Base-by-base conservation (phyloP, 2,113 vertebrate species). In the Jaculus jaculus region DNA sequence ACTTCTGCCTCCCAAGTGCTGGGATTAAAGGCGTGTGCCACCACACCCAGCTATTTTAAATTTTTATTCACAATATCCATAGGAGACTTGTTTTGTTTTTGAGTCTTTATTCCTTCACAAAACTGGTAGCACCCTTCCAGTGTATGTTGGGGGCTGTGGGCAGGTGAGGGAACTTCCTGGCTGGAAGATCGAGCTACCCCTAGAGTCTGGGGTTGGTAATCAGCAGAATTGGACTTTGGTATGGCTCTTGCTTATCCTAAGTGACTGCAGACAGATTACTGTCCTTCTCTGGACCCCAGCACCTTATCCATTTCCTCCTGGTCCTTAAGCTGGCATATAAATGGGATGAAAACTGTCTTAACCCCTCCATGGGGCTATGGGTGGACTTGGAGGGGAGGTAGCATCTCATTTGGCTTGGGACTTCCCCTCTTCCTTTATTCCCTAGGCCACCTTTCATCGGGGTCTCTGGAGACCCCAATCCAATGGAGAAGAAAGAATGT, bases 201-300 rank as follows among this genome's bases (percentile, higher is more conserved):
- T 9, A 0, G 0, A 39, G 82, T 26, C 18, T 24, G 20, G 20
- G 32, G 6, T 47, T 61, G 26, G 15, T 58, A 39, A 28, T 54
- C 5, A 51, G 60, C 12, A 42, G 28, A 2, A 11, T 66, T 39
- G 39, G 28, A 13, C 78, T 71, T 34, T 24, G 15, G 6, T 26
- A 42, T 7, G 77, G 37, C 63, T 77, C 23, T 71, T 34, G 9
- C 1, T 60, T 17, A 54, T 1, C 0, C 61, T 68, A 10, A 71
- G 73, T 13, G n/a, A 4, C 34, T 34, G 21, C 1, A 15, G 71
- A 34, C 34, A 88, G 21, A 28, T n/a, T 13, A 1, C 26, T 21
- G n/a, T 39, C 28, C 61, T 72, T 32, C 10, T 78, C 58, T 69
- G 39, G 61, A 69, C 37, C 26, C 68, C 28, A 28, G 10, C 1